Evolutionary conservation across 2,888 invertebrate genomes (phyloP).

Genomic region (Liposcelis brunnea): DNA sequence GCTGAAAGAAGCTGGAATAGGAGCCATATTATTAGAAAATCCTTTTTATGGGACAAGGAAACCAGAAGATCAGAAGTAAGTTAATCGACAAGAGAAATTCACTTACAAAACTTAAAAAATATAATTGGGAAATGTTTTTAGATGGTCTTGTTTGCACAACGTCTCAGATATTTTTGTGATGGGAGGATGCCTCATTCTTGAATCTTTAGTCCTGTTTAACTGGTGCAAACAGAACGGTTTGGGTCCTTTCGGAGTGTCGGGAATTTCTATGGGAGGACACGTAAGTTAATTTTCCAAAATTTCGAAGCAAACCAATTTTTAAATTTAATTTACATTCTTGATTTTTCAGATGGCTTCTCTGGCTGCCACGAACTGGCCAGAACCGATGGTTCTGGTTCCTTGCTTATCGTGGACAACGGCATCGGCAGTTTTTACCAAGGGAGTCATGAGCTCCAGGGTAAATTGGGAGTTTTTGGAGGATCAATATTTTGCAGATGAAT

Average conservation of each 20-base stretch:
- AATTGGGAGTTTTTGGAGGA: constrained; percentile 82
- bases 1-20: constrained; percentile 74
- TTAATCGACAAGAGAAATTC: constrained; percentile 14
- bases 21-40: constrained; percentile 87
- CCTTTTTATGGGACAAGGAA: constrained; percentile 87
- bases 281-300: constrained; percentile 37
- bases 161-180: constrained; percentile 97
- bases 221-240: constrained; percentile 87
- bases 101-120: constrained; percentile 9
- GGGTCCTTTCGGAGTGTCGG: constrained; percentile 86
- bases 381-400: constrained; percentile 83
- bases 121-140: constrained; percentile 23
- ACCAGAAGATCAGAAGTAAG: constrained; percentile 70
- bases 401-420: constrained; percentile 97
- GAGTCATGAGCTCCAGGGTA: constrained; percentile 88
- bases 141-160: constrained; percentile 80
- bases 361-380: constrained; percentile 90
- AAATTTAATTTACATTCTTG: constrained; percentile 5
- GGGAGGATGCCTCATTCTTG: constrained; percentile 92
- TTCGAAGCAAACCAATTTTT: neutral
- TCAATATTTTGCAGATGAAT: constrained; percentile 67
- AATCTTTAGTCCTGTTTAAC: constrained; percentile 77
- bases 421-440: constrained; percentile 87
- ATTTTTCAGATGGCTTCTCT: constrained; percentile 81
- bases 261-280: constrained; percentile 96